Evolutionary conservation across 2,888 invertebrate genomes (phyloP).

Genomic region (Drosophila borealis): DNA sequence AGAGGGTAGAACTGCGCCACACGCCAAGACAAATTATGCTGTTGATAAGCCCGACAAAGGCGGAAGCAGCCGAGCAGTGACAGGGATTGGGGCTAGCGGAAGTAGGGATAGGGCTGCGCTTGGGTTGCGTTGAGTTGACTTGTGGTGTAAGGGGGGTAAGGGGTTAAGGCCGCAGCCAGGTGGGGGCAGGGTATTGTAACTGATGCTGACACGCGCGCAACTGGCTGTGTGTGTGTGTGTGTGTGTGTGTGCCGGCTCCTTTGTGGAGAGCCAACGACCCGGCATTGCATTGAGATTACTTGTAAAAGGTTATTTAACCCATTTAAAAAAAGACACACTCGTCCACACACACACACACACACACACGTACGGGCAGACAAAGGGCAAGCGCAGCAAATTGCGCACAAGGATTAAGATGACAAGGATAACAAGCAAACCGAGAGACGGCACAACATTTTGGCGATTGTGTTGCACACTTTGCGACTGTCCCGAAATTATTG

Average conservation of each 20-base stretch:
- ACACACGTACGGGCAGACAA: conserved; percentile 10
- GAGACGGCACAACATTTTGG: conserved; percentile 42
- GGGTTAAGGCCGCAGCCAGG: background rate
- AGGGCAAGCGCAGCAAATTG: conserved; percentile 43
- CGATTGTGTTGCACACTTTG: conserved; percentile 39
- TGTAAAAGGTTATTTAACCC: conserved; percentile 75
- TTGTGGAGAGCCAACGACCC: conserved; percentile 64
- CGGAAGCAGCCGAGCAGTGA: conserved; percentile 53
- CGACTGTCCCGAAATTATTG: conserved; percentile 47
- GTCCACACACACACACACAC: background rate
- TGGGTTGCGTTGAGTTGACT: no score
- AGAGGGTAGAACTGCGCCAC: conserved; percentile 37
- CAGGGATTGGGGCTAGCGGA: conserved; percentile 11
- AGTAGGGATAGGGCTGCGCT: background rate
- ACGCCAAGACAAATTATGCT: conserved; percentile 78
- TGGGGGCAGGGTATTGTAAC: conserved; percentile 38
- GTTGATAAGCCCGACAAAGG: conserved; percentile 77
- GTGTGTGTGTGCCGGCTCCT: conserved; percentile 25
- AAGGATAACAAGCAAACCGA: conserved; percentile 28
- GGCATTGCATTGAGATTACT: conserved; percentile 63
- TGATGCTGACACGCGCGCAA: conserved; percentile 64
- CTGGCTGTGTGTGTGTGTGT: conserved; percentile 38
- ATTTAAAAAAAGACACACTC: conserved; percentile 48
- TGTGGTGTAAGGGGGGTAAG: background rate
- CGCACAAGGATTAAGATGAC: conserved; percentile 52